phyloP scores from a whole-genome alignment of 1,140 invertebrate species.

The Trichonephila clavipes region DNA sequence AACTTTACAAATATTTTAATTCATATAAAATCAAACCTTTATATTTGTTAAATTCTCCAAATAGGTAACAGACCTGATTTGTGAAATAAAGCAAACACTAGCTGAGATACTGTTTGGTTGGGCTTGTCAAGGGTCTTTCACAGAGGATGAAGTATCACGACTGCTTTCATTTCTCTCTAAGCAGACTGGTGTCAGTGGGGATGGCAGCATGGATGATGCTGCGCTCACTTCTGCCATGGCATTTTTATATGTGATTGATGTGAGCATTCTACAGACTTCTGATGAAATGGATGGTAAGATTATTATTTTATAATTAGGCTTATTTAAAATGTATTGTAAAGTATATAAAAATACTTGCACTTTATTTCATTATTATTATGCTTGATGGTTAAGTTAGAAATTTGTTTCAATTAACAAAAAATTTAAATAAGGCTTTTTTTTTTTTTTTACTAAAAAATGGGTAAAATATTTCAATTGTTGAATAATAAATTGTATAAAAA shows the following conservation, averaged over 20 bases:
- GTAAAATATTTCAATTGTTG: too few species aligned
- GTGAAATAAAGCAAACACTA: slow-evolving; percentile 88
- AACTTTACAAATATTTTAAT: too few species aligned
- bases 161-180: slow-evolving; percentile 82
- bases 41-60: too few species aligned
- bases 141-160: slow-evolving; percentile 82
- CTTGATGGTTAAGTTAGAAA: too few species aligned
- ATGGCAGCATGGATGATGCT: slow-evolving; percentile 86
- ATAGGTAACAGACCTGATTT: slow-evolving; percentile 89
- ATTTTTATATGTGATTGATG: slow-evolving; percentile 90
- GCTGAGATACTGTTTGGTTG: slow-evolving; percentile 93
- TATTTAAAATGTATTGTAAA: background rate
- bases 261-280: slow-evolving; percentile 87
- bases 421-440: too few species aligned
- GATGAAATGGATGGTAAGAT: slow-evolving; percentile 83
- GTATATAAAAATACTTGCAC: background rate
- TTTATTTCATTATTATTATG: too few species aligned
- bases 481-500: too few species aligned
- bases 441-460: too few species aligned
- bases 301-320: background rate
- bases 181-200: slow-evolving; percentile 80
- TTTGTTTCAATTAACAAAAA: too few species aligned
- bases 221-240: slow-evolving; percentile 90
- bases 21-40: too few species aligned
- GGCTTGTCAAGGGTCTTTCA: slow-evolving; percentile 91